A percentile compares a stretch with the other conserved stretches of the same genome.
Evolutionary conservation across 1,140 invertebrate species (phyloP).

Genomic region (Ephestia elutella): DNA sequence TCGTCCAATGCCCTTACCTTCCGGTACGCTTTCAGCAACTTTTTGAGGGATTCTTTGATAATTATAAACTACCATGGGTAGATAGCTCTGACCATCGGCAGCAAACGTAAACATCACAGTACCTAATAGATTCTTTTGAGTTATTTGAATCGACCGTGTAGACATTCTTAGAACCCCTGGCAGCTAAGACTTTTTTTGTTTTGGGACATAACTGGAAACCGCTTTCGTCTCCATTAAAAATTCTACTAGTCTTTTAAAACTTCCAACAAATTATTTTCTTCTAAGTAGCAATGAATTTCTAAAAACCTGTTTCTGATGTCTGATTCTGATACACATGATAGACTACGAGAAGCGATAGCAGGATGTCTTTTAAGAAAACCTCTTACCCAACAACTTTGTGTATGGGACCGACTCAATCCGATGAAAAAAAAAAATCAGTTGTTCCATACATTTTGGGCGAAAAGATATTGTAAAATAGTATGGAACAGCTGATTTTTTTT

Average conservation of each 20-base stretch:
- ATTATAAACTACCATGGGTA: slow-evolving; percentile 5
- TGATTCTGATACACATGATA: slow-evolving; percentile 31
- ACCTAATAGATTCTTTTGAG: slow-evolving; percentile 2
- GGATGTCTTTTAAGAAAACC: slow-evolving; percentile 20
- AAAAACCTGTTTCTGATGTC: slow-evolving; percentile 43
- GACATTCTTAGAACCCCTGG: slow-evolving; percentile 38
- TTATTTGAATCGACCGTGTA: slow-evolving; percentile 18
- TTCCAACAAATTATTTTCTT: neutral
- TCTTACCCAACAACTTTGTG: too few species aligned
- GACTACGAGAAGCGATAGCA: slow-evolving; percentile 10
- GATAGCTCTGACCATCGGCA: neutral
- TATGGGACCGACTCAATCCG: too few species aligned
- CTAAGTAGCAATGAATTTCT: slow-evolving; percentile 2
- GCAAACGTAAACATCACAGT: slow-evolving; percentile 5
- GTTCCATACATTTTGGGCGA: too few species aligned
- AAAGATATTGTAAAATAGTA: too few species aligned
- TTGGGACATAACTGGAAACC: slow-evolving; percentile 40
- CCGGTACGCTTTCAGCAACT: slow-evolving; percentile 20
- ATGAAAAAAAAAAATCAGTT: too few species aligned
- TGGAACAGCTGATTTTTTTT: too few species aligned
- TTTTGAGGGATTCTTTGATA: slow-evolving; percentile 12
- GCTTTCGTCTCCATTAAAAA: slow-evolving; percentile 28
- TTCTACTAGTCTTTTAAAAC: neutral
- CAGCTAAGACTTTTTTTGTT: slow-evolving; percentile 35
- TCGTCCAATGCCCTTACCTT: slow-evolving; percentile 42